Conservation (phyloP, 2,888 invertebrate genomes). For the Ectemnius cavifrons region DNA sequence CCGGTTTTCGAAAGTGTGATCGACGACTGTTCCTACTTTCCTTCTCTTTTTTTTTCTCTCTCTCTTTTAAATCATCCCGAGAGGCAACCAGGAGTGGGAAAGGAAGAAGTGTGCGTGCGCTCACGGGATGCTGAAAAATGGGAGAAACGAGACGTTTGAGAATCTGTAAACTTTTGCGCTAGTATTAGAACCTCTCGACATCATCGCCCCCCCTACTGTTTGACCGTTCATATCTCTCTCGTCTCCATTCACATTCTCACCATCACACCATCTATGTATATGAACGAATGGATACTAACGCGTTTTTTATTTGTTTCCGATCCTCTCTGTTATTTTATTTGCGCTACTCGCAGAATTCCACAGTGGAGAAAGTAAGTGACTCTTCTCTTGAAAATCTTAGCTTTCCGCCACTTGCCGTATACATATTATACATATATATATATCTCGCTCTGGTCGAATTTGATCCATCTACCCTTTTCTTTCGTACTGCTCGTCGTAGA, state of each 20-base stretch:
- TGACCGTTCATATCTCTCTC: too few species aligned
- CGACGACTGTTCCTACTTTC: constrained; percentile 18
- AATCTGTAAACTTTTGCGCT: constrained; percentile 59
- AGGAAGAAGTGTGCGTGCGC: constrained; percentile 14
- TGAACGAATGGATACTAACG: constrained; percentile 74
- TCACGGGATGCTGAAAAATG: constrained; percentile 6
- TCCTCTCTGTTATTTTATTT: constrained; percentile 78
- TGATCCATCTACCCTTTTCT: constrained; percentile 9
- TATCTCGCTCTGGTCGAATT: too few species aligned
- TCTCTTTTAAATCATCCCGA: too few species aligned
- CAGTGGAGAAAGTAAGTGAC: constrained; percentile 97
- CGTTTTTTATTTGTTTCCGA: constrained; percentile 78
- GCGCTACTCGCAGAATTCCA: constrained; percentile 87
- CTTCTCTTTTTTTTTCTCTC: too few species aligned
- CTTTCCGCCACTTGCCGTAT: constrained; percentile 64
- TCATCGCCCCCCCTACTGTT: constrained; percentile 40
- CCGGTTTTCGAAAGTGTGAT: constrained; percentile 58
- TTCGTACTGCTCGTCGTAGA: constrained; percentile 43
- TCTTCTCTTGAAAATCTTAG: constrained; percentile 69
- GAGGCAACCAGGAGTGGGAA: constrained; percentile 3
- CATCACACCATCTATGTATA: constrained; percentile 56
- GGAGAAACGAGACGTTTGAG: constrained; percentile 57
- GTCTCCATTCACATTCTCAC: constrained; percentile 48
- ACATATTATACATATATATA: constrained; percentile 1
- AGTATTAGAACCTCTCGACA: constrained; percentile 56